Base-by-base conservation (phyloP, 2,888 invertebrate species). In the Amphipyra tragopoginis region DNA sequence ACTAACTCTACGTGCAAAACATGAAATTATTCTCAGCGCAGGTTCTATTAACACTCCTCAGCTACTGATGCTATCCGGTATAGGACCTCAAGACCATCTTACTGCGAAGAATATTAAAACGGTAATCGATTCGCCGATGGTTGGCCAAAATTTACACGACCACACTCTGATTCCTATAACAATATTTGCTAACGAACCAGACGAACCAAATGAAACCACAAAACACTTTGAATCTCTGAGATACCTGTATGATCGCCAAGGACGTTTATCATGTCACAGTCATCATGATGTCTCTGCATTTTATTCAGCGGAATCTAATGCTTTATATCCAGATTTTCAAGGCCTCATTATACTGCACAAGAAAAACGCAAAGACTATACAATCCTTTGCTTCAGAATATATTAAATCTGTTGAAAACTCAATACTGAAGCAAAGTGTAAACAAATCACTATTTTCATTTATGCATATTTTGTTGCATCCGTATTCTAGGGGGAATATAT, bases 61-160 rank as follows among this genome's bases (percentile, higher is more conserved):
- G 13, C 26, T 77, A 5, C 47, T 77, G 8, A 77, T 79, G 76
- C 50, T 75, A 6, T 79, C 78, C 42, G 78, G 78, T 36, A 57
- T 78, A 34, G 78, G 78, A 29, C 74, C 76, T 2, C 44, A 49
- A 43, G 21, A 65, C 47, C 72, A 74, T 51, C 74, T 75, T 4
- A 7, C 6, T 44, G 13, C 7, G 9, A 59, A 61, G 6, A 57
- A 58, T 10, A 62, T 75, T 13, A 6, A 38, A 21, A 38, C 40
- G 11, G 9, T 65, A 7, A 36, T 75, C 4, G 10, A 75, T 53
- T 75, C 75, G 0, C 69, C 72, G 0, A 65, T 66, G 69, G 75
- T 75, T 15, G 75, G 75, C 7, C 55, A 70, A 36, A 75, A 75
- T 63, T 53, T 75, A 33, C 75, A 75, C 1, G 75, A 75, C 34